Evolutionary conservation across 2,888 invertebrate genomes (phyloP), one percentile per base, ranked within the genome.

Genomic region (Lymantria monacha): DNA sequence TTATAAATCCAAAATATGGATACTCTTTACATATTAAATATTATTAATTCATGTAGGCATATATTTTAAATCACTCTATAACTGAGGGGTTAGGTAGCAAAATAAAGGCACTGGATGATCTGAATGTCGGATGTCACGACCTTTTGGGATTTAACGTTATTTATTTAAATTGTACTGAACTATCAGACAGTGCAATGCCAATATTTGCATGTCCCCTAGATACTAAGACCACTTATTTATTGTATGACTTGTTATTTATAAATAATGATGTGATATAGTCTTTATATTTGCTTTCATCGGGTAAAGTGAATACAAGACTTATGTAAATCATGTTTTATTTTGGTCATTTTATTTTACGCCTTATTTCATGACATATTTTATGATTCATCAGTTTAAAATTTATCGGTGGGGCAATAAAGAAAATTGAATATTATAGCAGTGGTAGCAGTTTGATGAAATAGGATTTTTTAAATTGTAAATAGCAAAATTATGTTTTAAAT

Each of bases 91-190:
- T 42, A 73, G 67, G 66, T 67, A 61, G 70, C 71, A 84, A 87
- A 88, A 89, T 88, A 88, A 88, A 88, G 87, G 85, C 81, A 76
- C 70, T n/a, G 7, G 69, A 78, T 76, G 22, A 5, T 22, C 22
- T 22, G 74, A 74, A 87, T 85, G 87, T 87, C 85, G 86, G 80
- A 83, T 81, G 85, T 76, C 82, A 77, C 82, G 85, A 85, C 87
- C 89, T 87, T 81, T 74, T 57, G 84, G 89, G 89, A 87, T 75
- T 81, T 76, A 73, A 76, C 75, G 72, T 78, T 74, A 81, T 82
- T 81, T 86, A 83, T 86, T 87, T 86, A 83, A 86, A 84, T 85
- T 81, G 72, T 71, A 63, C 72, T 67, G 74, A 86, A 88, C 89
- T 88, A 89, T 89, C 87, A 83, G 70, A 56, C 63, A 44, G 66